A percentile compares a stretch with the other conserved stretches of the same genome.
Conservation (phyloP, 2,888 invertebrate species). For the Hyposoter dolosus region DNA sequence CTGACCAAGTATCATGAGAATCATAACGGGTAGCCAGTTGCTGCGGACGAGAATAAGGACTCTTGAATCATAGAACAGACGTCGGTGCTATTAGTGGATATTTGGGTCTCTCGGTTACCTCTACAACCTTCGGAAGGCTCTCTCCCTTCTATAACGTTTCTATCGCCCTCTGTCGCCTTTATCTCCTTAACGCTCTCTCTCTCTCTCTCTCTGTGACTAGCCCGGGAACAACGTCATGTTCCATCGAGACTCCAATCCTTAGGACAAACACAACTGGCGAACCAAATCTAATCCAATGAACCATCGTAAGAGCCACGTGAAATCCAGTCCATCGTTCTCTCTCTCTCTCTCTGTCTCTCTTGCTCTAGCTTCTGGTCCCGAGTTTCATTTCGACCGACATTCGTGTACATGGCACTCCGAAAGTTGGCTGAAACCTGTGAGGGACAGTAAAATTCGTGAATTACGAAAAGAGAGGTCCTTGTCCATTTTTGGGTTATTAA, state of each 20-base stretch:
- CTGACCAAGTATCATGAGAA: constrained; percentile 66
- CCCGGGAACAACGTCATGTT: constrained; percentile 28
- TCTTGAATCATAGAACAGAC: constrained; percentile 20
- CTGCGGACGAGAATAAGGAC: constrained; percentile 28
- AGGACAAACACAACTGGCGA: constrained; percentile 38
- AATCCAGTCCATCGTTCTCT: not conserved
- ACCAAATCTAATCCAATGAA: constrained; percentile 55
- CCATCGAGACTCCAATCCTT: constrained; percentile 8
- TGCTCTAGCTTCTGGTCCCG: not conserved
- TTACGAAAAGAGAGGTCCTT: not conserved
- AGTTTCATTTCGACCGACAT: not conserved
- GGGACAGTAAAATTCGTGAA: not conserved
- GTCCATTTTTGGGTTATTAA: not conserved
- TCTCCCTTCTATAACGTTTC: not conserved
- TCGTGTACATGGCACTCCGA: not conserved
- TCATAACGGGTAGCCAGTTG: constrained; percentile 31
- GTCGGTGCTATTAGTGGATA: constrained; percentile 33
- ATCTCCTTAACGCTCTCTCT: not conserved
- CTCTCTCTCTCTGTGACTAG: not conserved
- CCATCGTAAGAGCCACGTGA: constrained; percentile 10
- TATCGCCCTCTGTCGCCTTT: not conserved
- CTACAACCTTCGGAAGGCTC: not conserved
- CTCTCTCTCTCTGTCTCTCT: not conserved
- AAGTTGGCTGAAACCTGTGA: not conserved
- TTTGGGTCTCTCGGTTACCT: constrained; percentile 22